Conservation (phyloP, 2,888 invertebrate species). For the Kuschelorhynchus macadamiae region DNA sequence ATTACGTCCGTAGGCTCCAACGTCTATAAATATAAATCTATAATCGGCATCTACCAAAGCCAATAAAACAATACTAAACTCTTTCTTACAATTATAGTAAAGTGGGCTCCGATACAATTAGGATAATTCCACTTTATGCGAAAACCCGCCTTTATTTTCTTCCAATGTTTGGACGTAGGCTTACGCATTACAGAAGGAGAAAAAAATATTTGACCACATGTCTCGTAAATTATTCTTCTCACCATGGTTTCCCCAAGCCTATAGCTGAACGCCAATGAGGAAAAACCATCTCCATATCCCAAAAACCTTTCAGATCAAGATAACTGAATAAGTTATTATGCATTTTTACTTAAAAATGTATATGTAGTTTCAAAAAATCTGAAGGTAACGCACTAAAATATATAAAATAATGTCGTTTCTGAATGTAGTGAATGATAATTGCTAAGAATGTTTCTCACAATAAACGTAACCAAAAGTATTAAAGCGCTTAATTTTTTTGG, state of each 20-base stretch:
- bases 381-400: too few species aligned
- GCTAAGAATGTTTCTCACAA: too few species aligned
- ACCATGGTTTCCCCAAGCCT: slow-evolving; percentile 47
- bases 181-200: slow-evolving; percentile 45
- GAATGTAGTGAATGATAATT: too few species aligned
- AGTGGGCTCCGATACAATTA: slow-evolving; percentile 39
- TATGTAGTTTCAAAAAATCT: too few species aligned
- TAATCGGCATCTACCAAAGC: slow-evolving; percentile 45
- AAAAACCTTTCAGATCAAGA: too few species aligned
- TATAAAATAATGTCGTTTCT: too few species aligned
- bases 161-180: slow-evolving; percentile 42
- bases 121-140: slow-evolving; percentile 46
- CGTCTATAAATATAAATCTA: slow-evolving; percentile 41
- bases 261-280: slow-evolving; percentile 46
- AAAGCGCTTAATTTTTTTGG: too few species aligned
- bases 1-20: slow-evolving; percentile 47
- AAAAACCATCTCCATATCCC: too few species aligned
- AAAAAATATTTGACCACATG: slow-evolving; percentile 45
- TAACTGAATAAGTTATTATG: too few species aligned
- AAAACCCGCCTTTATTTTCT: slow-evolving; percentile 44
- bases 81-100: slow-evolving; percentile 47
- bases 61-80: slow-evolving; percentile 45
- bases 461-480: too few species aligned
- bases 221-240: slow-evolving; percentile 14
- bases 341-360: too few species aligned